These are phyloP conservation scores for Microctenopoma stevenorrisi DNA, from an alignment of 2,797 vertebrate genomes.

Conservation along the genomic window DNA sequence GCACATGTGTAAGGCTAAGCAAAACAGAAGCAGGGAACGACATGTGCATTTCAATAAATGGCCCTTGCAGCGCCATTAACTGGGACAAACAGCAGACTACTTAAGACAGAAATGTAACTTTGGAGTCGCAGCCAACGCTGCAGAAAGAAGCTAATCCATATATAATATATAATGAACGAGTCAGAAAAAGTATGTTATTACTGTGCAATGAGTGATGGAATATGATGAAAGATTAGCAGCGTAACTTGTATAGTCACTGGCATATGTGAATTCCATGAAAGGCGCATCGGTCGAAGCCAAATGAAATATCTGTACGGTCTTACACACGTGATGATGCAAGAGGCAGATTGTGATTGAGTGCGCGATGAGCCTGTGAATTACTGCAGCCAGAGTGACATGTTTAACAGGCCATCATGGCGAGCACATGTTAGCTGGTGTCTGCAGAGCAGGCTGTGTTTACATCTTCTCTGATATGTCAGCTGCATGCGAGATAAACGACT, in stretches of 20 bases:
- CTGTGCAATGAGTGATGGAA: slow-evolving; percentile 40
- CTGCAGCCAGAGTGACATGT: slow-evolving; percentile 52
- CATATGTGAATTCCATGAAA: slow-evolving; percentile 50
- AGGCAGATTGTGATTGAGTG: slow-evolving; percentile 44
- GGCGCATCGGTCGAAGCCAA: slow-evolving; percentile 29
- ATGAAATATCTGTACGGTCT: slow-evolving; percentile 49
- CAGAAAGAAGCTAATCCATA: not conserved
- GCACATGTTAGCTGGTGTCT: slow-evolving; percentile 64
- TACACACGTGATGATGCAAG: slow-evolving; percentile 46
- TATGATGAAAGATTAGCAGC: slow-evolving; percentile 47
- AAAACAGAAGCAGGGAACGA: slow-evolving; percentile 64
- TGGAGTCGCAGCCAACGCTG: slow-evolving; percentile 52
- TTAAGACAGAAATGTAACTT: slow-evolving; percentile 39
- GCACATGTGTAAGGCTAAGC: slow-evolving; percentile 26
- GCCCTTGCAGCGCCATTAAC: slow-evolving; percentile 40
- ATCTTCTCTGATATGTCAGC: slow-evolving; percentile 75
- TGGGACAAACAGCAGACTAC: slow-evolving; percentile 54
- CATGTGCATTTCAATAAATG: slow-evolving; percentile 60
- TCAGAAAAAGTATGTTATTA: slow-evolving; percentile 25
- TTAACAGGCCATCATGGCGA: slow-evolving; percentile 60
- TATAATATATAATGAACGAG: slow-evolving; percentile 47
- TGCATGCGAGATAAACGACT: slow-evolving; percentile 68
- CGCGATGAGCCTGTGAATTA: slow-evolving; percentile 58
- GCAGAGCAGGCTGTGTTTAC: slow-evolving; percentile 67
- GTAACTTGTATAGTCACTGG: slow-evolving; percentile 42